Base-by-base conservation (phyloP, 2,113 vertebrate genomes). In the Hippocampus abdominalis region DNA sequence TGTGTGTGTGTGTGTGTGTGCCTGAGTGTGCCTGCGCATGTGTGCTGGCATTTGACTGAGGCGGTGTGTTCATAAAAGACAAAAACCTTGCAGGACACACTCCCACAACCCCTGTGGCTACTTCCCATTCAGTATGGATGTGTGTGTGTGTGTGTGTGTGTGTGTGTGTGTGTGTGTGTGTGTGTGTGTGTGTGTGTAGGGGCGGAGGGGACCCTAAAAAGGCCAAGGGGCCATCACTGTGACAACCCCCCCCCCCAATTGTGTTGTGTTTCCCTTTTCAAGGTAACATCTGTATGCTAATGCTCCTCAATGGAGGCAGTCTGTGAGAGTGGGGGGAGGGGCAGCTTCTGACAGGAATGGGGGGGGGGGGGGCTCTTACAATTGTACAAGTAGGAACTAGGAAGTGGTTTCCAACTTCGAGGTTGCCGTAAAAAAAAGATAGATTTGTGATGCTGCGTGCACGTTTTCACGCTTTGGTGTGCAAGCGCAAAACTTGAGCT, bases 211-310 rank as follows among this genome's bases (percentile, higher is more conserved):
- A 74, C 69, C 79, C 77, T 66, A 78, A 87, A 90, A 89, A 84
- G 81, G 84, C 79, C 84, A 85, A 84, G 46, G 88, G 86, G 83
- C 86, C 83, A 87, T 84, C 78, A 62, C 57, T 40, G 72, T 67
- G 73, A 78, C 78, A 73, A 32, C 60, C 71, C 72, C 77, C 76
- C 70, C 72, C 70, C 79, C 84, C 82, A 46, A 87, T 92, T 93
- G 88, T 91, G 72, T 72, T 51, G 48, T 60, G 61, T 91, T 83
- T 87, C 86, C 78, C 81, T 89, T 91, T 92, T 87, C 89, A 90
- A 80, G 23, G 8, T 66, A 89, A 92, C 91, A 92, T 93, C 91
- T 93, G 92, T 93, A 92, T 93, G 90, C 81, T 92, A 92, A 92
- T 93, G 78, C 18, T 0, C 20, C 46, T 84, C 68, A 79, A 59